Evolutionary conservation across 2,113 vertebrate species (phyloP).

Genomic region (Thermophis baileyi): DNA sequence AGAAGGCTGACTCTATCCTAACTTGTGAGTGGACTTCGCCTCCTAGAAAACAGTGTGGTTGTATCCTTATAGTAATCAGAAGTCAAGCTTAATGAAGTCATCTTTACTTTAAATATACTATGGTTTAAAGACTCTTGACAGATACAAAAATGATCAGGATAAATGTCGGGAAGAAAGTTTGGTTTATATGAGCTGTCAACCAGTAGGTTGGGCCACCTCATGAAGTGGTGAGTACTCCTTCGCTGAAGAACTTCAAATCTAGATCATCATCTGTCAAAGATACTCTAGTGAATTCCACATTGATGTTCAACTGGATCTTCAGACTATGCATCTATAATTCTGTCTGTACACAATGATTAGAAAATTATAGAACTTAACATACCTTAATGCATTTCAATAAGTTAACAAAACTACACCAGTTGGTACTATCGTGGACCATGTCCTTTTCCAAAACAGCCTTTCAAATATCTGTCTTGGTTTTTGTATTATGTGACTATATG

Average conservation of each 20-base stretch:
- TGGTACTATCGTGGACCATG: background rate
- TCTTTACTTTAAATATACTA: background rate
- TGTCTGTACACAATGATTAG: background rate
- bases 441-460: background rate
- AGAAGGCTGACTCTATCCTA: background rate
- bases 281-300: background rate
- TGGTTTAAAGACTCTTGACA: background rate
- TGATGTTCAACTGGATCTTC: background rate
- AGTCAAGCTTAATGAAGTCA: background rate
- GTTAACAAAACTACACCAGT: background rate
- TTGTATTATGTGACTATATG: background rate
- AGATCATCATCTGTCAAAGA: background rate
- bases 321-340: background rate
- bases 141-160: background rate
- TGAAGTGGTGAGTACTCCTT: background rate
- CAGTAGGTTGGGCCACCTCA: background rate
- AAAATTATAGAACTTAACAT: background rate
- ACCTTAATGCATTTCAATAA: background rate
- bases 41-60: background rate
- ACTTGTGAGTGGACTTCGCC: background rate
- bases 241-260: background rate
- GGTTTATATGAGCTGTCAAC: background rate
- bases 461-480: background rate
- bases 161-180: background rate
- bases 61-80: background rate